Base-by-base conservation (phyloP, 2,113 vertebrate genomes). In the Larimichthys polyactis region DNA sequence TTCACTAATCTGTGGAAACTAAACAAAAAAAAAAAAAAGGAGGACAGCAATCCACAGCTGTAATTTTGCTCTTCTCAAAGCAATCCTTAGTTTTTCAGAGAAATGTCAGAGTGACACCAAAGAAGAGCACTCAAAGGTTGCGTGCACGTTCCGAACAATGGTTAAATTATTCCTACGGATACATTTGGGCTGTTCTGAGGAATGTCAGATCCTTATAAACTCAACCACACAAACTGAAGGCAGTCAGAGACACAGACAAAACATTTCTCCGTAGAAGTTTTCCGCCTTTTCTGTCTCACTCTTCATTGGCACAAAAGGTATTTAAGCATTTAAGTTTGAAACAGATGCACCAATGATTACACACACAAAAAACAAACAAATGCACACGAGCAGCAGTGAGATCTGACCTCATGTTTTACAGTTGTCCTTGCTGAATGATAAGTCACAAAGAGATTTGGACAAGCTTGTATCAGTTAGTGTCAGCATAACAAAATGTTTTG, bases 231-330 rank as follows among this genome's bases (percentile, higher is more conserved):
- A 72, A 75, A 78, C 43, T 32, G 20, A 79, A 86, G 62, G 76
- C 52, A 71, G 77, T 81, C 27, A 48, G 49, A 62, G 8, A 78
- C 68, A 83, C 52, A 43, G 17, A 32, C 2, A 63, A 24, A 43
- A 46, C 2, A 4, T 83, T 66, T 62, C 36, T 20, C 44, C 19
- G 43, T 14, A 43, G 46, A 51, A 19, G 15, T 68, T n/a, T 68
- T 22, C 10, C 62, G 27, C 48, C 14, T 65, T 60, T 49, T 51
- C 29, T 20, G 48, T 58, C 49, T 54, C 17, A 29, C 49, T 40
- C 16, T 24, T 49, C 52, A 69, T 86, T 83, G 87, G 87, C 83
- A 86, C 87, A 84, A 77, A 88, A 88, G 76, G 89, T 75, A 86
- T 83, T 86, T 46, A 78, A 91, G 72, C 65, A 62, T 78, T n/a